Evolutionary conservation across 2,113 vertebrate genomes (phyloP).

Genomic region (Labeo catla): DNA sequence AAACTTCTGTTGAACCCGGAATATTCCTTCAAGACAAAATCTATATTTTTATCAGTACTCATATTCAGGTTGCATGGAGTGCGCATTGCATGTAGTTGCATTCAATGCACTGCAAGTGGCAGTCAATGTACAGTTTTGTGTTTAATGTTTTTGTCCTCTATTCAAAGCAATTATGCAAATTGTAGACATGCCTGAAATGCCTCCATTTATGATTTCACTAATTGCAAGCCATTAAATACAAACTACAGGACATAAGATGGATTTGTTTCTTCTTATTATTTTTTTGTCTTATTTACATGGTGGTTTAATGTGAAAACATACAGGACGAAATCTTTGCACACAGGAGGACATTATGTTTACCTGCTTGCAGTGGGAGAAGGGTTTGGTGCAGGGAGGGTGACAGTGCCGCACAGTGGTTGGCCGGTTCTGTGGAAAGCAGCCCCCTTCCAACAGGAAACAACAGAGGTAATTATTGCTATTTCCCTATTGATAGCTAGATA

Average conservation of each 20-base stretch:
- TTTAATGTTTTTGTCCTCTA: background rate
- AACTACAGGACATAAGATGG: background rate
- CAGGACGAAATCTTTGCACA: background rate
- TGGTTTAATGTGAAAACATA: background rate
- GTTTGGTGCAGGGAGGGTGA: conserved; percentile 90
- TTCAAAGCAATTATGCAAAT: conserved; percentile 35
- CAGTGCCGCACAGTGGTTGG: conserved; percentile 85
- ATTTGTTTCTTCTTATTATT: background rate
- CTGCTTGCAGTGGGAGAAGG: conserved; percentile 97
- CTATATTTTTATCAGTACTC: background rate
- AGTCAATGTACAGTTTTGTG: conserved; percentile 2
- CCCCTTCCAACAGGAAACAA: conserved; percentile 79
- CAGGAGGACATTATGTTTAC: conserved; percentile 70
- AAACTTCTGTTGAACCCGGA: background rate
- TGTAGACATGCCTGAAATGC: background rate
- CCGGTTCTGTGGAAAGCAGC: conserved; percentile 83
- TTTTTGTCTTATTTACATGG: background rate
- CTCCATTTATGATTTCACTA: conserved; percentile 13
- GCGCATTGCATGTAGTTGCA: background rate
- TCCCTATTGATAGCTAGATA: conserved; percentile 68
- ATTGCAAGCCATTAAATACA: background rate
- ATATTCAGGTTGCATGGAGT: background rate
- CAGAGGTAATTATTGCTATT: conserved; percentile 57
- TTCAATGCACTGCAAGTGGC: conserved; percentile 23
- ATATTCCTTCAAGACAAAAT: background rate